Base-by-base conservation (phyloP, 2,113 vertebrate species). In the Corythoichthys intestinalis region DNA sequence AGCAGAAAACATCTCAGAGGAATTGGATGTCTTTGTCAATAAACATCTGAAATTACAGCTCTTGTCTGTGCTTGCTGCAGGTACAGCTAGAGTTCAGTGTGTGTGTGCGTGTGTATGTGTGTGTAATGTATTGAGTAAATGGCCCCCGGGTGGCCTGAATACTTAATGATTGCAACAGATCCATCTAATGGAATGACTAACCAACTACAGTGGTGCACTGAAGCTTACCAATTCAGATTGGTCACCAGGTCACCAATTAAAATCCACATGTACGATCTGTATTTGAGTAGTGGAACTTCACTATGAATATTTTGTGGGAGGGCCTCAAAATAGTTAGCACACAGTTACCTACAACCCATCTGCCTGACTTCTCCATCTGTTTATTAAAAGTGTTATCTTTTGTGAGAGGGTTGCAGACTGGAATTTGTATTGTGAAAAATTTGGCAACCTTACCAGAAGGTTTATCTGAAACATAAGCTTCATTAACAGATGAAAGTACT, bases 41-140 rank as follows among this genome's bases (percentile, higher is more conserved):
- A 84, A 83, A 72, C 70, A 68, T 81, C 83, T 90, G 85, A 86
- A 89, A 88, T 90, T 89, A 85, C 84, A 88, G 73, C 83, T 83
- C 69, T 77, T 38, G 49, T 62, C 60, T 62, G 17, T 4, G 52
- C 58, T 64, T 34, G 49, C 65, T 66, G 66, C 49, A 50, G 57
- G 12, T 54, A 48, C 44, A 17, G 54, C 39, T 38, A 34, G 17
- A 28, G 57, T 59, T 41, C 39, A 37, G 63, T 63, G 49, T 68
- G 65, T 59, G 67, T 50, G 53, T 47, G 48, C 38, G 65, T 52
- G 17, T 63, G 44, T 37, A 28, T 53, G 67, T 54, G 60, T 72
- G 54, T 17, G 58, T 60, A 48, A 72, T 69, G 65, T 70, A 79
- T 79, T 81, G 83, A 71, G 67, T 57, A 65, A 78, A 82, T 72